These are phyloP conservation scores for Harpagoxenus sublaevis DNA, from an alignment of 2,888 invertebrate genomes.

Conservation along the genomic window DNA sequence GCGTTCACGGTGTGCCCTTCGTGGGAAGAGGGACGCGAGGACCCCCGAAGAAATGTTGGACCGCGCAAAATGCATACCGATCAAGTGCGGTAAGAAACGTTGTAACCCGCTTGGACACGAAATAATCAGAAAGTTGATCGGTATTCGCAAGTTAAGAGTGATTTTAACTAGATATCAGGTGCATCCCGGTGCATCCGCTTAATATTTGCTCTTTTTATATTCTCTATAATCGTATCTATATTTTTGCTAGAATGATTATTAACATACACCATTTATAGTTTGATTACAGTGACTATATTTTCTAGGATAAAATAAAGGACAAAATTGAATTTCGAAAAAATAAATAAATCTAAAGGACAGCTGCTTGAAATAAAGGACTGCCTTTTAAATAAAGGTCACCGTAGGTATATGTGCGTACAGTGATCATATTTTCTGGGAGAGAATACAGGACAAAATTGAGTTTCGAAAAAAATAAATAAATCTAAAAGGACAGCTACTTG, in stretches of 20 bases:
- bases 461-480: no score
- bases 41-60: constrained; percentile 52
- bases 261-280: not conserved
- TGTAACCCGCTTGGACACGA: constrained; percentile 20
- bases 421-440: no score
- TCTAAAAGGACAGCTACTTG: no score
- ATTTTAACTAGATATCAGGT: not conserved
- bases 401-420: no score
- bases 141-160: not conserved
- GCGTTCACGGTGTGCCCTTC: constrained; percentile 69
- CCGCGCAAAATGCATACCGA: constrained; percentile 59
- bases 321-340: no score
- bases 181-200: not conserved
- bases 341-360: no score
- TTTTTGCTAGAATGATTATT: no score
- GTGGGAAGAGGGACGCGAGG: constrained; percentile 73
- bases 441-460: no score
- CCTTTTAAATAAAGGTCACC: no score
- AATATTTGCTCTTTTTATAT: not conserved
- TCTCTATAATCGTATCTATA: not conserved
- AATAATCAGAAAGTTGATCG: constrained; percentile 8
- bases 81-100: constrained; percentile 28
- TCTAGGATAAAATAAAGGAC: no score
- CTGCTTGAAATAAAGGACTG: no score
- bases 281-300: no score